These are phyloP conservation scores for Nephrotoma appendiculata DNA, from an alignment of 2,888 invertebrate species.

Conservation along the genomic window DNA sequence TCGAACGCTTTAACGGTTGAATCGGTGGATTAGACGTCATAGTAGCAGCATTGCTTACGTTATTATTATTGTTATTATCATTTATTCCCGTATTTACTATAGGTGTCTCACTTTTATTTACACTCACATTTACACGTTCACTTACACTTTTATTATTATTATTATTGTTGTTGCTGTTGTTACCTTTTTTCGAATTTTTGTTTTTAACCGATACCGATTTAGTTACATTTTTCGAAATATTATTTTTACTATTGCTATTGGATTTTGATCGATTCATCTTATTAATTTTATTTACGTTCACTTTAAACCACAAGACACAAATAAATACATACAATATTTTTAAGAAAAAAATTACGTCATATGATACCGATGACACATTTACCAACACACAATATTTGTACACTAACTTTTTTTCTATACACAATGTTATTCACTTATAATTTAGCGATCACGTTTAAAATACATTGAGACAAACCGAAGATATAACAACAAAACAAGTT, in stretches of 20 bases:
- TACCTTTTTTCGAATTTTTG: background rate
- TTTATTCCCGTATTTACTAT: background rate
- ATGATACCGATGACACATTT: constrained; percentile 1
- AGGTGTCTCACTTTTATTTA: background rate
- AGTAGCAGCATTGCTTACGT: background rate
- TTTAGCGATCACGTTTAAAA: background rate
- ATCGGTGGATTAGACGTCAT: background rate
- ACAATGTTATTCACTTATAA: background rate
- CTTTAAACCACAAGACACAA: background rate
- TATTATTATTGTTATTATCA: background rate
- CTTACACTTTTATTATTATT: background rate
- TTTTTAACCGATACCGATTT: background rate
- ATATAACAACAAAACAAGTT: background rate
- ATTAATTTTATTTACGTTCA: background rate
- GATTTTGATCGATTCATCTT: constrained; percentile 1
- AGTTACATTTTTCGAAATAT: background rate
- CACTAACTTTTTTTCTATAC: background rate
- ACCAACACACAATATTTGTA: background rate
- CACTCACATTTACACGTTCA: background rate
- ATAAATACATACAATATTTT: background rate
- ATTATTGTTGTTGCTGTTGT: background rate
- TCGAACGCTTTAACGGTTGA: constrained; percentile 27
- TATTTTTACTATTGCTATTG: background rate
- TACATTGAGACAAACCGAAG: background rate
- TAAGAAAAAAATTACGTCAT: background rate